phyloP scores from a whole-genome alignment of 2,888 invertebrate species.

The Mantis religiosa region DNA sequence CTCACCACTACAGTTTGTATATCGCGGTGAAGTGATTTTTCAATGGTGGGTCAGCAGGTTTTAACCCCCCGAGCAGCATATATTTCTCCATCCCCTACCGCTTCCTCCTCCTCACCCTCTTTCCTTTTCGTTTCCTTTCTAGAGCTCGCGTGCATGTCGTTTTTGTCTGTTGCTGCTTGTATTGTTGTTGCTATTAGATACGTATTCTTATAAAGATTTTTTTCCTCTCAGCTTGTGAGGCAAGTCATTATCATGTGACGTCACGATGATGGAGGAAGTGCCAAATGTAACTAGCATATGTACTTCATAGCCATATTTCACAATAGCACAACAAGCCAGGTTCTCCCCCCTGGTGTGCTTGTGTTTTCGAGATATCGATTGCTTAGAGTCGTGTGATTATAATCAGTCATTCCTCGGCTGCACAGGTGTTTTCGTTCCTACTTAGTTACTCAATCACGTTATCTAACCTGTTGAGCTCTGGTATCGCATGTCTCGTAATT shows the following conservation, averaged over 20 bases:
- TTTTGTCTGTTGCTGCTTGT: background rate
- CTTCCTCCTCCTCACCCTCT: background rate
- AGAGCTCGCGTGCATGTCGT: background rate
- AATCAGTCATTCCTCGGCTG: background rate
- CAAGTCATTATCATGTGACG: conserved; percentile 9
- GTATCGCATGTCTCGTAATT: background rate
- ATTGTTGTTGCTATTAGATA: background rate
- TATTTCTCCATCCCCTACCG: background rate
- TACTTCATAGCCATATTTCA: background rate
- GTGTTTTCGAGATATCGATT: conserved; percentile 1
- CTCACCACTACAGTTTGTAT: background rate
- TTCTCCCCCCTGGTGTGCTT: background rate
- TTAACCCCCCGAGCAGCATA: background rate
- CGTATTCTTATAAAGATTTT: background rate
- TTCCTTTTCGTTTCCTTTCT: conserved; percentile 1
- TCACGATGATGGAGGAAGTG: conserved; percentile 10
- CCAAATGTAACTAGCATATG: conserved; percentile 1
- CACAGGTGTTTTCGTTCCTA: background rate
- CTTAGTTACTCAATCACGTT: conserved; percentile 17
- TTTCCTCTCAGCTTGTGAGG: background rate
- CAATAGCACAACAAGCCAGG: background rate
- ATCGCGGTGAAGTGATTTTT: background rate
- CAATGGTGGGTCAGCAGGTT: background rate
- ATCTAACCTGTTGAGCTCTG: conserved; percentile 14
- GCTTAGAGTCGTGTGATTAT: background rate